Evolutionary conservation across 2,888 invertebrate species (phyloP).

Genomic region (Nomada ruficornis): DNA sequence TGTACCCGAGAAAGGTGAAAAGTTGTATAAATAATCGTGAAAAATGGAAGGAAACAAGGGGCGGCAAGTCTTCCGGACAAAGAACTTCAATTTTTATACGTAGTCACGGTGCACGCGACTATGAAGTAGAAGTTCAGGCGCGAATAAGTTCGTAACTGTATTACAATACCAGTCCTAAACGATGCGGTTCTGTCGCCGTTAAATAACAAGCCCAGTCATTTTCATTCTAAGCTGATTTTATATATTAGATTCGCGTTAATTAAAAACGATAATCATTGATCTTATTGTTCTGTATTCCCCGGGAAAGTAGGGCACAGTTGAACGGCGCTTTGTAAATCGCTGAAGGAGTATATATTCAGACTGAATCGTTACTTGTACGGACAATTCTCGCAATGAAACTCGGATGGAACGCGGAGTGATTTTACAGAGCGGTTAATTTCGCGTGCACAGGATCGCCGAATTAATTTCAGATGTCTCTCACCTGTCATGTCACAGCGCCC

Average conservation of each 20-base stretch:
- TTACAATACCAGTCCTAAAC: conserved; percentile 26
- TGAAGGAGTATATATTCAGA: not conserved
- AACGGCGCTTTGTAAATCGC: not conserved
- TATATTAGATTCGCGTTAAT: not conserved
- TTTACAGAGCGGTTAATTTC: conserved; percentile 20
- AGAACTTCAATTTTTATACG: conserved; percentile 18
- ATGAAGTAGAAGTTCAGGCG: conserved; percentile 13
- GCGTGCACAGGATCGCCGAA: conserved; percentile 28
- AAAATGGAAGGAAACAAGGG: conserved; percentile 2
- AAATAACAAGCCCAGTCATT: conserved; percentile 9
- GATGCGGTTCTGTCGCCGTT: conserved; percentile 3
- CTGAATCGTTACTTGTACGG: not conserved
- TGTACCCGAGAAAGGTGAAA: not conserved
- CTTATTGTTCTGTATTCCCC: not conserved
- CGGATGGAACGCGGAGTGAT: not conserved
- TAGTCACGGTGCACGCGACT: not conserved
- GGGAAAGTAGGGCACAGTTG: not conserved
- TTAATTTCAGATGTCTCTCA: conserved; percentile 71
- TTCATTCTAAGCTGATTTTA: not conserved
- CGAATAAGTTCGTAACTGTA: conserved; percentile 25
- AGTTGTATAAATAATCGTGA: not conserved
- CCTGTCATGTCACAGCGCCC: conserved; percentile 64
- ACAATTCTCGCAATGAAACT: not conserved
- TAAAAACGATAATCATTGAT: not conserved
- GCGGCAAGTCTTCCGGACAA: conserved; percentile 3